These are phyloP conservation scores for Haplochromis vanheusdeni DNA, from an alignment of 2,113 vertebrate species.

Conservation along the genomic window DNA sequence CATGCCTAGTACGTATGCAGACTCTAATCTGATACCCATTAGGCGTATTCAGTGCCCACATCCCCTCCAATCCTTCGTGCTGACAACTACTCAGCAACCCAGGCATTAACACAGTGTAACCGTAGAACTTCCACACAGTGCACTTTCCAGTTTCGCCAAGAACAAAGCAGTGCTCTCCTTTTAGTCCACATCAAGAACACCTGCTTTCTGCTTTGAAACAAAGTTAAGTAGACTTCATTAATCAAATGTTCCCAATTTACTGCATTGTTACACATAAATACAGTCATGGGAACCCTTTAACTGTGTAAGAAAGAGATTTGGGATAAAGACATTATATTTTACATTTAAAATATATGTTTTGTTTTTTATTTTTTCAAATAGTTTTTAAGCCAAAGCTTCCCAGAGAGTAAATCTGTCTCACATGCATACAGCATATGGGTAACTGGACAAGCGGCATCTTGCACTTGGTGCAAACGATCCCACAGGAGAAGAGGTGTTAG, in stretches of 20 bases:
- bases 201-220: background rate
- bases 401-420: background rate
- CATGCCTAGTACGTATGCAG: background rate
- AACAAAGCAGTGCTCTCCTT: slow-evolving; percentile 45
- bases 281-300: background rate
- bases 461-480: slow-evolving; percentile 21
- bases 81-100: slow-evolving; percentile 17
- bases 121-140: slow-evolving; percentile 22
- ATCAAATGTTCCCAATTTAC: background rate
- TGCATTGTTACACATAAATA: background rate
- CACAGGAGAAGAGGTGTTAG: slow-evolving; percentile 23
- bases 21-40: background rate
- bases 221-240: background rate
- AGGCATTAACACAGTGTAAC: slow-evolving; percentile 32
- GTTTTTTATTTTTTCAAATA: background rate
- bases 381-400: background rate
- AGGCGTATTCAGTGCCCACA: background rate
- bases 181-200: slow-evolving; percentile 1
- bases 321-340: background rate
- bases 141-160: slow-evolving; percentile 27
- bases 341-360: background rate
- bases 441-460: slow-evolving; percentile 27
- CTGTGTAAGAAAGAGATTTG: background rate
- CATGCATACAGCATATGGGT: background rate
- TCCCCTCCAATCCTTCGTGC: background rate